Conservation (phyloP, 2,888 invertebrate genomes). For the Hermodice carunculata region DNA sequence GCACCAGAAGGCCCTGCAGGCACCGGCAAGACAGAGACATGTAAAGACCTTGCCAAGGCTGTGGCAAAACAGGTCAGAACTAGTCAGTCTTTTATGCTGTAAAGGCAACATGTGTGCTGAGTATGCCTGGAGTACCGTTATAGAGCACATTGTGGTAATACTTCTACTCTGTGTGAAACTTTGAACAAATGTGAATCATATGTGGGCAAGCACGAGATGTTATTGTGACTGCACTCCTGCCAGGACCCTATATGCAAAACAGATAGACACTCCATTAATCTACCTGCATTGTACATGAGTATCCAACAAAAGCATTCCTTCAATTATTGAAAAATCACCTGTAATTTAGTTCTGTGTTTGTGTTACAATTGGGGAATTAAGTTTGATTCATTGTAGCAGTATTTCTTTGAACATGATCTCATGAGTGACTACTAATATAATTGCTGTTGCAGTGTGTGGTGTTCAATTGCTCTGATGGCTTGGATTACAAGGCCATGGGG, state of each 20-base stretch:
- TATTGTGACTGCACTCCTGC: neutral
- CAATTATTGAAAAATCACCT: too few species aligned
- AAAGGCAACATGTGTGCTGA: neutral
- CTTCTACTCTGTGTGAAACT: too few species aligned
- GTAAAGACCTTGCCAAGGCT: constrained; percentile 69
- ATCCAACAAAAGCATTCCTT: too few species aligned
- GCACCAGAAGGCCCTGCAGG: constrained; percentile 70
- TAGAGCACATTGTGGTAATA: too few species aligned
- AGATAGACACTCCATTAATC: too few species aligned
- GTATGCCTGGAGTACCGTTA: neutral
- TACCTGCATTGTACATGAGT: too few species aligned
- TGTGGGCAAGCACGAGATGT: neutral
- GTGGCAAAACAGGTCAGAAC: constrained; percentile 67
- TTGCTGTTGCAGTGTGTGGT: constrained; percentile 67
- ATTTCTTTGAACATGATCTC: neutral
- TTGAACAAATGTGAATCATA: too few species aligned
- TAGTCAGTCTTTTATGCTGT: neutral
- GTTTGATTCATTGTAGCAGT: neutral
- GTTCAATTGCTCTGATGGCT: constrained; percentile 69
- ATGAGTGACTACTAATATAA: too few species aligned
- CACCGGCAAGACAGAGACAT: constrained; percentile 69
- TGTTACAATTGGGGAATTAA: too few species aligned
- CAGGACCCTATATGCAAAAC: neutral
- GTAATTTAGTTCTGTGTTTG: too few species aligned
- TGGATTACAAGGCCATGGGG: constrained; percentile 70